Evolutionary conservation across 2,113 vertebrate species (phyloP).

Genomic region (Corythaeola cristata): DNA sequence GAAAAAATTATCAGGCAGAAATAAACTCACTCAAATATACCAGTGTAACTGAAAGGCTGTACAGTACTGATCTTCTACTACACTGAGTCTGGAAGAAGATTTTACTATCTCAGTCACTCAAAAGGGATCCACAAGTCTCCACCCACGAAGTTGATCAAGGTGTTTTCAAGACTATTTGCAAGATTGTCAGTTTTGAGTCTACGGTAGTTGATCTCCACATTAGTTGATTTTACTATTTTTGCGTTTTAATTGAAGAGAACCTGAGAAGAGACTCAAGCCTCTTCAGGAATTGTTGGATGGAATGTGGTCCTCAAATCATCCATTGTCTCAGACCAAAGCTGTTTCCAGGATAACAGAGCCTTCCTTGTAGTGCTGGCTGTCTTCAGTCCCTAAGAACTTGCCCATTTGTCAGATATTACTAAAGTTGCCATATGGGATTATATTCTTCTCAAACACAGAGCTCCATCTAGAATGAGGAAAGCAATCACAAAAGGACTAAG

Average conservation of each 20-base stretch:
- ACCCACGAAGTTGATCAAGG: not conserved
- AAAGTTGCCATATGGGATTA: not conserved
- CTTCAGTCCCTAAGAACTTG: not conserved
- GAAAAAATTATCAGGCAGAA: not conserved
- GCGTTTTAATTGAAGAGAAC: conserved; percentile 53
- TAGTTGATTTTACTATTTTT: conserved; percentile 22
- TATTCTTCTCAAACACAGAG: not conserved
- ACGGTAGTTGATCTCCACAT: not conserved
- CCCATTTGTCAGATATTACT: not conserved
- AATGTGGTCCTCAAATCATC: conserved; percentile 82
- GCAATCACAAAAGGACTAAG: not conserved
- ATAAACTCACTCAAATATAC: not conserved
- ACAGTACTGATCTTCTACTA: not conserved
- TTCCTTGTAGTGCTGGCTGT: conserved; percentile 88
- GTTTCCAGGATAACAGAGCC: conserved; percentile 83
- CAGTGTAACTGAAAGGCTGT: not conserved
- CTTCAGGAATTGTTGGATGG: conserved; percentile 82
- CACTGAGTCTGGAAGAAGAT: not conserved
- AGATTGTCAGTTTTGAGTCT: not conserved
- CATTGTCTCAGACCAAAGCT: conserved; percentile 81
- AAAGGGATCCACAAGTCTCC: not conserved
- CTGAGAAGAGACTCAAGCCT: conserved; percentile 6
- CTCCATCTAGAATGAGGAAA: not conserved
- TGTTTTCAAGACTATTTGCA: not conserved
- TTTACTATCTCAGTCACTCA: not conserved